These are phyloP conservation scores for Onychostruthus taczanowskii DNA, from an alignment of 2,113 vertebrate species.

Conservation along the genomic window DNA sequence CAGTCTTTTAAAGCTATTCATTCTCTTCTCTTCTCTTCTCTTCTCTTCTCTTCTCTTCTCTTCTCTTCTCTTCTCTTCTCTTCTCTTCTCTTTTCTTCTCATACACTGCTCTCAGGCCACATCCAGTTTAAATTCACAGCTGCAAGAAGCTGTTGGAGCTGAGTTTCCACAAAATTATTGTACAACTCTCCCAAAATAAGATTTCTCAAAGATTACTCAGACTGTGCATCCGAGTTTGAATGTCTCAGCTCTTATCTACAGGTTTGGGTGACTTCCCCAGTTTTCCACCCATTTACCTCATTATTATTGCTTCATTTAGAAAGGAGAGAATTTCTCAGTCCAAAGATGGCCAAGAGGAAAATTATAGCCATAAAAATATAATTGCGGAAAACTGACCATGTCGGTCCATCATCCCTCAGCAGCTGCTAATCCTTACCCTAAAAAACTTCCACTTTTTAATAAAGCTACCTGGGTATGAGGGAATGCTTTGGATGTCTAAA, in stretches of 20 bases:
- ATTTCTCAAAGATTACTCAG: background rate
- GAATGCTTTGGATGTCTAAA: background rate
- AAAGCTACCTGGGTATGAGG: background rate
- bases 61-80: no score
- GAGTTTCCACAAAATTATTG: background rate
- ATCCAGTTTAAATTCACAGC: background rate
- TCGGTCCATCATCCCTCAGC: background rate
- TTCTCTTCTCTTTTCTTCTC: background rate
- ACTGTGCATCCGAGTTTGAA: background rate
- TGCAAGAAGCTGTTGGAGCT: background rate
- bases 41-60: no score
- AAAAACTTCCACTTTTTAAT: background rate
- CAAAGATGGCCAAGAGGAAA: background rate
- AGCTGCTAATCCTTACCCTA: background rate
- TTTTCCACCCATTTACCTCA: background rate
- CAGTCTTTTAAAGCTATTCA: background rate
- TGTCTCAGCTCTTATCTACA: rapidly evolving
- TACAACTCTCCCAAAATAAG: background rate
- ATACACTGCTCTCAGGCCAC: background rate
- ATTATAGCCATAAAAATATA: background rate
- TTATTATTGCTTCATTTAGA: background rate
- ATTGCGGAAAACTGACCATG: background rate
- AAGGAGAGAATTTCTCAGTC: background rate
- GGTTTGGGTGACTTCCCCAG: background rate
- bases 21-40: background rate